phyloP scores from a whole-genome alignment of 2,113 vertebrate species.

The Gavia stellata region DNA sequence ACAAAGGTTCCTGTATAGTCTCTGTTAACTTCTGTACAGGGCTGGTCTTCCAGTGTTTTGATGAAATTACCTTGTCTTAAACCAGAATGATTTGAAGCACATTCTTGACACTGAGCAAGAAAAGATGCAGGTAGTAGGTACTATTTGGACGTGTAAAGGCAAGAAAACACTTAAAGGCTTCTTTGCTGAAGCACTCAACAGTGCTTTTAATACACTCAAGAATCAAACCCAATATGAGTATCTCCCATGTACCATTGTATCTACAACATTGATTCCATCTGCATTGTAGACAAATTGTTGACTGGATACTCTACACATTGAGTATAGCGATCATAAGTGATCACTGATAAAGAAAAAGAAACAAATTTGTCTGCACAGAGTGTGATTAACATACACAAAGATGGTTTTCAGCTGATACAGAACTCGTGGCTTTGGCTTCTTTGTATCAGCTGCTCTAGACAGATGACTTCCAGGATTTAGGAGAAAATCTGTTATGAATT shows the following conservation, averaged over 20 bases:
- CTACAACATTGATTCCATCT: neutral
- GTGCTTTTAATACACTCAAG: neutral
- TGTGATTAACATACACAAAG: neutral
- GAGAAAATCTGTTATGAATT: slow-evolving; percentile 7
- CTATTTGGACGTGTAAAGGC: neutral
- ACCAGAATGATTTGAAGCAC: neutral
- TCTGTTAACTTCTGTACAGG: neutral
- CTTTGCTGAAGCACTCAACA: neutral
- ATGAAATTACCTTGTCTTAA: neutral
- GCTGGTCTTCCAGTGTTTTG: neutral
- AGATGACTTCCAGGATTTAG: slow-evolving; percentile 12
- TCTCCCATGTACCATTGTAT: neutral
- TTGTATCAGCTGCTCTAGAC: neutral
- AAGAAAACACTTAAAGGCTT: neutral
- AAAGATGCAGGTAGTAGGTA: neutral
- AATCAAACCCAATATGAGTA: neutral
- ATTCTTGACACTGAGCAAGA: neutral
- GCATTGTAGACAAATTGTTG: neutral
- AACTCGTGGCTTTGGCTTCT: neutral
- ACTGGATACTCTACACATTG: neutral
- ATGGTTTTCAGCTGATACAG: neutral
- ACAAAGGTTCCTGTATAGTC: neutral
- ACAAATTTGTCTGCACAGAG: neutral
- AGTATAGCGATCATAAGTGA: neutral
- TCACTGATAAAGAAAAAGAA: neutral